Evolutionary conservation across 2,113 vertebrate genomes (phyloP), one percentile per base, ranked within the genome.

Genomic region (Siniperca knerii): DNA sequence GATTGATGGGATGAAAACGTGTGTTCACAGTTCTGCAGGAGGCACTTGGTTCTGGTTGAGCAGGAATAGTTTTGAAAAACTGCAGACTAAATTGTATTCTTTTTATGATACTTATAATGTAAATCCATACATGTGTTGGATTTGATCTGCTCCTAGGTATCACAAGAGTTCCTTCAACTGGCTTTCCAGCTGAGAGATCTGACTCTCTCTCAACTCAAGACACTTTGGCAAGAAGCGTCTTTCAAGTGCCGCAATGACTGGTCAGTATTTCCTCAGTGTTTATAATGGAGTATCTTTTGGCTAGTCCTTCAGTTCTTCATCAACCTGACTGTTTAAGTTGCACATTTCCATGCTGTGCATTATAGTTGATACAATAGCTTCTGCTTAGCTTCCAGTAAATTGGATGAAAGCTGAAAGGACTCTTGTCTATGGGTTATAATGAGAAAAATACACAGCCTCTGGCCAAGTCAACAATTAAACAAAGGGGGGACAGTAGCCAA

Each of bases 201-300:
- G 85, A 94, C 95, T 9, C 46, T 74, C 0, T 85, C 89, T 44
- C 92, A 95, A 23, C 93, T 97, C 69, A 90, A 79, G 86, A 92
- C 82, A 0, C 82, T 97, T 2, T 97, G 97, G 97, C 87, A 89
- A 79, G 94, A 92, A 42, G 93, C 95, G 1, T 96, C 96, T 0
- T 97, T 96, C 84, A 97, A 96, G 89, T 97, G 96, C 78, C 92
- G 82, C 73, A 95, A 96, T 87, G 94, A 96, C 83, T 96, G 96
- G 97, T 97, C 88, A 95, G 96, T 94, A 48, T 66, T 70, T 80
- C 11, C 21, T 40, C 10, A 55, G 44, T 16, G 20, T 70, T 65
- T 33, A 67, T 40, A 21, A 55, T 46, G 11, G 6, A 61, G 16
- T 69, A 25, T 25, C 23, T 75, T 68, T 29, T 55, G 23, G 5